Evolutionary conservation across 2,888 invertebrate species (phyloP).

Genomic region (Creontiades dilutus): DNA sequence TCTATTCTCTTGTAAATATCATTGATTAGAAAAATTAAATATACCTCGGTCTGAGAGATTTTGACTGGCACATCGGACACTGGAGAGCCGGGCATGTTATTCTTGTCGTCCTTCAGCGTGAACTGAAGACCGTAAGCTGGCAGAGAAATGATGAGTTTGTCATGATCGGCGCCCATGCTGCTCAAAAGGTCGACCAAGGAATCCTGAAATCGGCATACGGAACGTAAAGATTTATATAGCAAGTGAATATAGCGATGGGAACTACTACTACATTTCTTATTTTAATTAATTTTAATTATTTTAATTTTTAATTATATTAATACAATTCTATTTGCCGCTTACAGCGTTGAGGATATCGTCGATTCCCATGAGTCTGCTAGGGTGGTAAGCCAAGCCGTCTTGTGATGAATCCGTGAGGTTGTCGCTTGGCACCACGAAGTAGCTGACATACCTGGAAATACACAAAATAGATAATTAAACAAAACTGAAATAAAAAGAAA

Average conservation of each 20-base stretch:
- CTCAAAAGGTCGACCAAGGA: conserved; percentile 86
- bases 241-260: too few species aligned
- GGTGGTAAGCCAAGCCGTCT: conserved; percentile 83
- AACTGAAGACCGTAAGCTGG: conserved; percentile 86
- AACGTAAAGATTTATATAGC: too few species aligned
- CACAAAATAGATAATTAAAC: not conserved
- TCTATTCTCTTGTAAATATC: too few species aligned
- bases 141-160: conserved; percentile 85
- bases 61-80: conserved; percentile 81
- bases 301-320: too few species aligned
- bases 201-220: too few species aligned
- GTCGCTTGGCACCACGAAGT: conserved; percentile 85
- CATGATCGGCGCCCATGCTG: conserved; percentile 85
- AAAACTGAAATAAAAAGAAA: too few species aligned
- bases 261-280: too few species aligned
- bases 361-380: conserved; percentile 86
- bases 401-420: conserved; percentile 84
- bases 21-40: not conserved
- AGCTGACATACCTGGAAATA: conserved; percentile 81
- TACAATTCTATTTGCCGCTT: conserved; percentile 77
- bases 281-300: too few species aligned
- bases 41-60: conserved; percentile 82
- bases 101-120: conserved; percentile 82
- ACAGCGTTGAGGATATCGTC: conserved; percentile 89
- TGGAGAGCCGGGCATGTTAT: conserved; percentile 86